Conservation (phyloP, 2,113 vertebrate species). For the Protobothrops flavoviridis region DNA sequence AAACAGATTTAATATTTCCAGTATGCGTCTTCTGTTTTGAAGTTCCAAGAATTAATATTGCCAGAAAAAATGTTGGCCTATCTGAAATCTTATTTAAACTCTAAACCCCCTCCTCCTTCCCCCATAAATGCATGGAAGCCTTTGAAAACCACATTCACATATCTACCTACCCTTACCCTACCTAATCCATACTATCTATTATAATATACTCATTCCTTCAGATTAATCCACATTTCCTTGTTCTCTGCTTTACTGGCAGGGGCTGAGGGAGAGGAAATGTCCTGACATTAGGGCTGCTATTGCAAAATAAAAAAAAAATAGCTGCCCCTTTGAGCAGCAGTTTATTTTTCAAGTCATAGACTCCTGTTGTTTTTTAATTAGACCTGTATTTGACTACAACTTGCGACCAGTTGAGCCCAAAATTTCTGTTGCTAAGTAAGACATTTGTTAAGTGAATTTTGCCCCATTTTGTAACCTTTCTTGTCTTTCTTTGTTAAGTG, state of each 20-base stretch:
- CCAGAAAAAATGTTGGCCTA: neutral
- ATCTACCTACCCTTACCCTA: neutral
- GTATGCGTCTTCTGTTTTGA: conserved; percentile 28
- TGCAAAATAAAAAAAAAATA: neutral
- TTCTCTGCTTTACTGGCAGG: neutral
- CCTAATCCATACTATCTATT: neutral
- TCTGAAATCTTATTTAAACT: neutral
- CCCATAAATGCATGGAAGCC: neutral
- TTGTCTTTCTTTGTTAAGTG: neutral
- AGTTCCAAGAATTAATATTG: neutral
- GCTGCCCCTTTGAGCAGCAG: neutral
- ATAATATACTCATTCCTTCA: neutral
- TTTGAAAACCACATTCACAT: neutral
- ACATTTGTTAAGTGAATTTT: neutral
- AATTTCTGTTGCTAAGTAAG: neutral
- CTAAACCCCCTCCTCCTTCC: neutral
- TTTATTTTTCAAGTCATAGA: neutral
- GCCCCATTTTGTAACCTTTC: neutral
- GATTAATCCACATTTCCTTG: neutral
- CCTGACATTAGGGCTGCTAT: neutral
- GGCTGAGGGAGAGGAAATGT: neutral
- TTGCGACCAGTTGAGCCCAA: neutral
- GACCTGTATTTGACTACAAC: neutral
- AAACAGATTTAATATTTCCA: conserved; percentile 47
- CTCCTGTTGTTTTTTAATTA: neutral